These are phyloP conservation scores for Ciconia stormi DNA, from an alignment of 2,113 vertebrate species.

Conservation along the genomic window DNA sequence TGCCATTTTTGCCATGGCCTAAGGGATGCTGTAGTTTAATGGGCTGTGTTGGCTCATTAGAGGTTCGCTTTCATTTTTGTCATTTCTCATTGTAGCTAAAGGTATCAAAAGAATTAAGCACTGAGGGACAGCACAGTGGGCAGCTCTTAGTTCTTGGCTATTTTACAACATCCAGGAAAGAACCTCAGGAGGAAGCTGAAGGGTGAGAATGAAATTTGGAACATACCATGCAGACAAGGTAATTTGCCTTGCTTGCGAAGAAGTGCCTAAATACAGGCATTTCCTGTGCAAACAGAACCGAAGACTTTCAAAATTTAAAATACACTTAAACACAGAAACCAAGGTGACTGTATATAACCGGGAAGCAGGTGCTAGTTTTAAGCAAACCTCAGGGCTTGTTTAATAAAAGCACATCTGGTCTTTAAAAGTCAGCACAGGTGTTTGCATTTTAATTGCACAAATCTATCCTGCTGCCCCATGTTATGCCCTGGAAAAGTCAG, in stretches of 20 bases:
- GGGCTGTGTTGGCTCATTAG: neutral
- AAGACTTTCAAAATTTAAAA: neutral
- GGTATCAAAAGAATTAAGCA: neutral
- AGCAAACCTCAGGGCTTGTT: slow-evolving; percentile 42
- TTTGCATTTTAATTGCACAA: slow-evolving; percentile 36
- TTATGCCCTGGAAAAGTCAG: neutral
- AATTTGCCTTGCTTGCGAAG: neutral
- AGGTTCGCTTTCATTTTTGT: neutral
- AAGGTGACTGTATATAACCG: neutral
- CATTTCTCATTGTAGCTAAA: neutral
- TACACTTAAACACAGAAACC: neutral
- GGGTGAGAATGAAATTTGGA: neutral
- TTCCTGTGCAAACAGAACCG: neutral
- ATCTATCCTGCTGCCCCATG: neutral
- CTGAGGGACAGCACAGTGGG: neutral
- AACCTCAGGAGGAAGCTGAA: neutral
- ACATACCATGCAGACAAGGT: neutral
- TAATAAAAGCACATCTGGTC: slow-evolving; percentile 41
- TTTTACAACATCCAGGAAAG: neutral
- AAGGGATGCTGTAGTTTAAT: neutral
- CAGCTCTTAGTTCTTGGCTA: neutral
- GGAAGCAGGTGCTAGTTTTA: slow-evolving; percentile 26
- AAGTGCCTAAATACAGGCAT: neutral
- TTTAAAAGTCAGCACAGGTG: slow-evolving; percentile 31
- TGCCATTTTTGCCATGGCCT: neutral